Evolutionary conservation across 2,113 vertebrate genomes (phyloP).

Genomic region (Centropus bengalensis): DNA sequence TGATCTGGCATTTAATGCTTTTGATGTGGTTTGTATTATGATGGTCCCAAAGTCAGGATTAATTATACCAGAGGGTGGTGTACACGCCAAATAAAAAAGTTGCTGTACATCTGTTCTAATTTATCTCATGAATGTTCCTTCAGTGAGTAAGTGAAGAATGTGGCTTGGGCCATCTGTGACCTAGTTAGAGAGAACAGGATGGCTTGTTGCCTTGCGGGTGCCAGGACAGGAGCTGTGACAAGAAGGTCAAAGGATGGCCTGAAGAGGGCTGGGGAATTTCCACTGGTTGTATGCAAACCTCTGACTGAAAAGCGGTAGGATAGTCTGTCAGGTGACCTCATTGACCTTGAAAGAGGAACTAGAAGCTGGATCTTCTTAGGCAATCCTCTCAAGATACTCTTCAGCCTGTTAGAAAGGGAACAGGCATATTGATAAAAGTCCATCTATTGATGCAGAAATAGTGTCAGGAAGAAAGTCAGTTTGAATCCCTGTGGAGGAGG

Average conservation of each 20-base stretch:
- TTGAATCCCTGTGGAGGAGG: neutral
- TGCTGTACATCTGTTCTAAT: conserved; percentile 61
- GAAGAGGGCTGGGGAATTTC: conserved; percentile 19
- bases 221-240: conserved; percentile 3
- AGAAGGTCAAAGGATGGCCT: conserved; percentile 44
- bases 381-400: neutral
- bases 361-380: neutral
- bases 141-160: conserved; percentile 44
- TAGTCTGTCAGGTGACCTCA: neutral
- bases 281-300: neutral
- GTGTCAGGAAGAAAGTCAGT: neutral
- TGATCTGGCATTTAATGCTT: conserved; percentile 59
- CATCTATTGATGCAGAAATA: neutral
- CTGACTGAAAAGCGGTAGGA: neutral
- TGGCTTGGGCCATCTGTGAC: conserved; percentile 78
- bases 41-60: conserved; percentile 59
- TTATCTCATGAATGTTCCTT: conserved; percentile 63
- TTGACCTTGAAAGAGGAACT: neutral
- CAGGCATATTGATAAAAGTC: neutral
- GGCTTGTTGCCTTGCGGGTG: conserved; percentile 38
- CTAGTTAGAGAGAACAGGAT: conserved; percentile 68
- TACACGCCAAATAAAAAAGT: conserved; percentile 65
- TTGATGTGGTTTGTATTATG: conserved; percentile 10
- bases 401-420: neutral
- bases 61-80: conserved; percentile 63